phyloP scores from a whole-genome alignment of 2,797 vertebrate species.

The Catharus ustulatus region DNA sequence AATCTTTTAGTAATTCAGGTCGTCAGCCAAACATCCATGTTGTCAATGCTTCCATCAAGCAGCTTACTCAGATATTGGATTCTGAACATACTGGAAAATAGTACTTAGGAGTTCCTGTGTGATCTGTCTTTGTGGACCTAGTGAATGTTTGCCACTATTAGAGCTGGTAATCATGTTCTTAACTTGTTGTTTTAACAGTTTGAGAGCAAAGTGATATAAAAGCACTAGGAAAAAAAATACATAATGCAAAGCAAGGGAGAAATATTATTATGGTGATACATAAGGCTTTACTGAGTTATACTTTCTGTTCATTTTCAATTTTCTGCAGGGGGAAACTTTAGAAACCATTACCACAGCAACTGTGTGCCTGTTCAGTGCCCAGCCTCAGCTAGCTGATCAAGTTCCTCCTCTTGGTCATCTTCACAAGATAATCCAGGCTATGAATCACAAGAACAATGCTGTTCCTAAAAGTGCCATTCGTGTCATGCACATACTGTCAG shows the following conservation, averaged over 20 bases:
- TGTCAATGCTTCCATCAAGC: rapidly evolving
- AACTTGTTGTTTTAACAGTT: not conserved
- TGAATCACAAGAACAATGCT: constrained; percentile 95
- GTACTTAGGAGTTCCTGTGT: not conserved
- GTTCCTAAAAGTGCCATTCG: constrained; percentile 96
- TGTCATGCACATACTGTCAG: constrained; percentile 91
- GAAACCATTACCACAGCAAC: constrained; percentile 95
- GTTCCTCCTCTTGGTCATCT: constrained; percentile 96
- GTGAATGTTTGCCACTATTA: not conserved
- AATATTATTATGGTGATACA: not conserved
- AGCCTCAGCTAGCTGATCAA: constrained; percentile 95
- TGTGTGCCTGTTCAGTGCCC: constrained; percentile 93
- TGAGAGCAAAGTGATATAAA: not conserved
- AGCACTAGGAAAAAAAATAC: not conserved
- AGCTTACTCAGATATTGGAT: rapidly evolving
- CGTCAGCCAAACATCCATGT: not conserved
- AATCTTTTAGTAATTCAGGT: not conserved
- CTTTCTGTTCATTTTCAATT: not conserved
- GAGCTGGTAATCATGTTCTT: not conserved
- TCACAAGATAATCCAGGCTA: constrained; percentile 90
- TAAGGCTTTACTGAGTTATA: not conserved
- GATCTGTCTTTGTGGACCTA: not conserved
- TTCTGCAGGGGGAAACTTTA: constrained; percentile 89
- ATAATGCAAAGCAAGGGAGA: not conserved
- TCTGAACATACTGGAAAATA: not conserved